These are phyloP conservation scores for Drosophila novamexicana DNA, from an alignment of 1,140 invertebrate species.

Conservation along the genomic window DNA sequence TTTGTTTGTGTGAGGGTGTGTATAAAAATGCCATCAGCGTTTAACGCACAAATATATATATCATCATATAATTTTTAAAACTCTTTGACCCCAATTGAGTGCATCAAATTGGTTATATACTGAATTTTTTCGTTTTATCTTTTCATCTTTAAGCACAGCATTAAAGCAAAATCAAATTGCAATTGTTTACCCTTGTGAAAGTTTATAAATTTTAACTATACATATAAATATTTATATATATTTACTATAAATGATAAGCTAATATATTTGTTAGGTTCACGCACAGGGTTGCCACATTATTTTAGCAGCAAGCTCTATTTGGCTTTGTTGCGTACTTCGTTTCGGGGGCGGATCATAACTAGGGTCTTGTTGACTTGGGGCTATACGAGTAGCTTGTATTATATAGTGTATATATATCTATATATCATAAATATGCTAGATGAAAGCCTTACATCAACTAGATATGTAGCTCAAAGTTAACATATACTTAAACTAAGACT, in stretches of 20 bases:
- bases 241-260: slow-evolving; percentile 37
- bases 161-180: slow-evolving; percentile 65
- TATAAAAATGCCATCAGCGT: slow-evolving; percentile 55
- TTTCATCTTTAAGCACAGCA: slow-evolving; percentile 61
- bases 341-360: slow-evolving; percentile 72
- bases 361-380: slow-evolving; percentile 57
- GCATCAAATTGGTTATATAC: slow-evolving; percentile 18
- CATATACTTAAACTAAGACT: slow-evolving; percentile 56
- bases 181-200: slow-evolving; percentile 51
- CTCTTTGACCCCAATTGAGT: slow-evolving; percentile 15
- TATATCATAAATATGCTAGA: slow-evolving; percentile 29
- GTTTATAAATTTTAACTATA: slow-evolving; percentile 41
- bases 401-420: slow-evolving; percentile 21
- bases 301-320: slow-evolving; percentile 34
- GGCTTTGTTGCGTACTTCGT: slow-evolving; percentile 39
- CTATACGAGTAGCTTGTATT: slow-evolving; percentile 45
- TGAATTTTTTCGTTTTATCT: slow-evolving; percentile 4
- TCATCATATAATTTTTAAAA: slow-evolving; percentile 28
- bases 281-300: slow-evolving; percentile 39
- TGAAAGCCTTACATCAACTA: slow-evolving; percentile 42
- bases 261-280: slow-evolving; percentile 28
- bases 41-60: slow-evolving; percentile 66
- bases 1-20: slow-evolving; percentile 21
- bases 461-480: slow-evolving; percentile 49
- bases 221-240: slow-evolving; percentile 36